Percentiles rank a stretch among this genome's conserved stretches.
phyloP scores from a whole-genome alignment of 2,797 vertebrate genomes.

The Enteromius treurensis region DNA sequence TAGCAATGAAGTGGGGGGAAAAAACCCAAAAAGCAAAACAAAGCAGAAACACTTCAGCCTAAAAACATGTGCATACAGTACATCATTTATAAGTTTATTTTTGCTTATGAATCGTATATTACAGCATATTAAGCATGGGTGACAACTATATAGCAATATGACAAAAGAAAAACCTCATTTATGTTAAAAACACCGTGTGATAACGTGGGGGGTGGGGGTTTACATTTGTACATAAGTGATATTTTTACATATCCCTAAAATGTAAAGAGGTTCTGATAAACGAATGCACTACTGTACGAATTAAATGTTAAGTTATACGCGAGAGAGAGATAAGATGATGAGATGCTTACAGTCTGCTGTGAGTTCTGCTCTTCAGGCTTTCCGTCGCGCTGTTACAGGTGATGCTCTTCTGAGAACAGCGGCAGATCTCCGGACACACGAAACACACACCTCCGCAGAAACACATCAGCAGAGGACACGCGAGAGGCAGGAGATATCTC shows the following conservation, averaged over 20 bases:
- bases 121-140: neutral
- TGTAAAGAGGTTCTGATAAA: neutral
- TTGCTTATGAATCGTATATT: neutral
- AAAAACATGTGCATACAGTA: neutral
- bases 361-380: slow-evolving; percentile 44
- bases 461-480: slow-evolving; percentile 9
- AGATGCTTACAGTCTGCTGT: slow-evolving; percentile 65
- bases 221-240: no score
- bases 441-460: slow-evolving; percentile 52
- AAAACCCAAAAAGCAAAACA: neutral
- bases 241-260: neutral
- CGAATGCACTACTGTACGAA: neutral
- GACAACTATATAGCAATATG: neutral
- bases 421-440: slow-evolving; percentile 69
- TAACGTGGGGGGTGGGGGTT: neutral
- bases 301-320: neutral
- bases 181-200: neutral
- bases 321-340: neutral
- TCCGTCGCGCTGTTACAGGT: slow-evolving; percentile 68
- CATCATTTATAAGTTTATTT: neutral
- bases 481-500: neutral
- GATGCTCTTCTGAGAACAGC: slow-evolving; percentile 64
- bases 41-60: neutral
- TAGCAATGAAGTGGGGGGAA: neutral
- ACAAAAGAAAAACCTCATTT: no score